phyloP scores from a whole-genome alignment of 1,140 invertebrate species.

The Conus betulinus region DNA sequence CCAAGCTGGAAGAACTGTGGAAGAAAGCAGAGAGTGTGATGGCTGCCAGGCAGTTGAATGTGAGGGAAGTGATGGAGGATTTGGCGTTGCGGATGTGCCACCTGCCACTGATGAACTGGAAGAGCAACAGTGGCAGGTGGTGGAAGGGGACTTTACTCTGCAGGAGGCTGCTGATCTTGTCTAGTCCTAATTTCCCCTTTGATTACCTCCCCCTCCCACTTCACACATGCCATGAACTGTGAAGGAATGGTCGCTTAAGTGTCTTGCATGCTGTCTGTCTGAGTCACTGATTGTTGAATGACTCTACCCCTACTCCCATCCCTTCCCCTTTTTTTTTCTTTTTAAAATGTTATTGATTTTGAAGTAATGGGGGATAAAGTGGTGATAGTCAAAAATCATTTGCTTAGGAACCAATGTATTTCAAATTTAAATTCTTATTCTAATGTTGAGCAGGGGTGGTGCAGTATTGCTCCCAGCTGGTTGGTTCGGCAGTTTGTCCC shows the following conservation, averaged over 20 bases:
- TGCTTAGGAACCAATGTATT: too few species aligned
- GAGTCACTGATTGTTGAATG: too few species aligned
- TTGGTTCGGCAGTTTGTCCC: too few species aligned
- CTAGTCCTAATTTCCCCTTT: conserved; percentile 9
- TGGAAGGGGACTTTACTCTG: conserved; percentile 62
- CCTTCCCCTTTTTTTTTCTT: too few species aligned
- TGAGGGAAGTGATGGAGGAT: conserved; percentile 54
- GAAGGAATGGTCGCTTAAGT: not conserved
- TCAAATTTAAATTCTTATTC: too few species aligned
- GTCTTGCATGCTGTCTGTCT: too few species aligned
- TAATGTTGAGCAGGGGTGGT: too few species aligned
- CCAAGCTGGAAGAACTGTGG: conserved; percentile 48
- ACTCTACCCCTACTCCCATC: too few species aligned
- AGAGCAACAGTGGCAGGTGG: conserved; percentile 62
- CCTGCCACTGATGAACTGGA: conserved; percentile 59
- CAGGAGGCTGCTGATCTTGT: conserved; percentile 26
- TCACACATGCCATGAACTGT: not conserved
- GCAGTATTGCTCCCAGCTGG: too few species aligned
- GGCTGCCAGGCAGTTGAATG: conserved; percentile 43
- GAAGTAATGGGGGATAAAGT: too few species aligned
- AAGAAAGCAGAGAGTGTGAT: conserved; percentile 56
- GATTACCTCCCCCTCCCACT: not conserved
- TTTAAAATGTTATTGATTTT: too few species aligned
- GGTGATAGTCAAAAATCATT: too few species aligned
- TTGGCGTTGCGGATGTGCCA: conserved; percentile 60